phyloP scores from a whole-genome alignment of 2,888 invertebrate genomes.

The Lathronympha strigana region DNA sequence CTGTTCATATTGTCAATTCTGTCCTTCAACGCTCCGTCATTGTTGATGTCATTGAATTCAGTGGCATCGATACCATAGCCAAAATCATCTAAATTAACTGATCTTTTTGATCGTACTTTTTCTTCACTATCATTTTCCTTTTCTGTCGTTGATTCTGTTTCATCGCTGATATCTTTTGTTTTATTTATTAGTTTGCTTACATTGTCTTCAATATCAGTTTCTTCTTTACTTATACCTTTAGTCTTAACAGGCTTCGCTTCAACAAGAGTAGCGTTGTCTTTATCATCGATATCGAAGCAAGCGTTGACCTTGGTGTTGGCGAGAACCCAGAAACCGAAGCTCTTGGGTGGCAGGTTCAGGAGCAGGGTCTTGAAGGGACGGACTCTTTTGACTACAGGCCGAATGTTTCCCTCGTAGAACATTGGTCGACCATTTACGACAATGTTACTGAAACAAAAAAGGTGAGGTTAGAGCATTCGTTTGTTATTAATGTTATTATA shows the following conservation, averaged over 20 bases:
- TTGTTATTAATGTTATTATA: no score
- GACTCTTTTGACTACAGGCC: conserved; percentile 80
- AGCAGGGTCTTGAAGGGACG: conserved; percentile 81
- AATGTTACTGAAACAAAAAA: conserved; percentile 76
- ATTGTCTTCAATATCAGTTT: conserved; percentile 50
- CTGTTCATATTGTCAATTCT: conserved; percentile 58
- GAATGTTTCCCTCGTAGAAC: conserved; percentile 83
- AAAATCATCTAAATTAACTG: conserved; percentile 5
- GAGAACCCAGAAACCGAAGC: conserved; percentile 90
- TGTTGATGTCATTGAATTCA: conserved; percentile 42
- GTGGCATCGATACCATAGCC: background rate
- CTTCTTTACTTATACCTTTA: conserved; percentile 54
- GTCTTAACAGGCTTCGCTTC: conserved; percentile 48
- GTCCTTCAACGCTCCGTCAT: conserved; percentile 51
- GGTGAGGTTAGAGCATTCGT: background rate
- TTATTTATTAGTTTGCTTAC: conserved; percentile 46
- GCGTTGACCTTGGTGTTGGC: conserved; percentile 86
- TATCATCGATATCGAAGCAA: conserved; percentile 66
- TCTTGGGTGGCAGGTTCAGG: conserved; percentile 86
- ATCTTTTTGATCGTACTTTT: conserved; percentile 20
- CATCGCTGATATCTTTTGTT: conserved; percentile 17
- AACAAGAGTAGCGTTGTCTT: conserved; percentile 48
- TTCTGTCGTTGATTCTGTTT: background rate
- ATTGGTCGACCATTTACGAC: conserved; percentile 86
- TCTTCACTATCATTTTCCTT: conserved; percentile 5